Conservation (phyloP, 2,888 invertebrate genomes). For the Myopa tessellatipennis region DNA sequence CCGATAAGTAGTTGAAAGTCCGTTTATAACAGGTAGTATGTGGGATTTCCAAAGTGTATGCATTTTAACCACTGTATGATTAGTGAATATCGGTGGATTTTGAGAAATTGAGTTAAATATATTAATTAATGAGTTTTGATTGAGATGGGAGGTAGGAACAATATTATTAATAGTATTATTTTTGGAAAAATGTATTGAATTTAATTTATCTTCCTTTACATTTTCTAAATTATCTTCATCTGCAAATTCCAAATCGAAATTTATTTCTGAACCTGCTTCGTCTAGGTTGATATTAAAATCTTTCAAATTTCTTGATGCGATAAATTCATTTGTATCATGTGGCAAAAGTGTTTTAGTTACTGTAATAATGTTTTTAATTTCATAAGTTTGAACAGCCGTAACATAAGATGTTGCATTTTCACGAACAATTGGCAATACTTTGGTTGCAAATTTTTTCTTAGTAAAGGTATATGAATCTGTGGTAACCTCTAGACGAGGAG, state of each 20-base stretch:
- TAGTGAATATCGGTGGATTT: conserved; percentile 78
- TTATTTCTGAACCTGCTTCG: conserved; percentile 88
- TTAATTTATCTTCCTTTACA: conserved; percentile 43
- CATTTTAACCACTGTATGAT: conserved; percentile 79
- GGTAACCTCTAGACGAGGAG: conserved; percentile 87
- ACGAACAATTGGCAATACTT: conserved; percentile 84
- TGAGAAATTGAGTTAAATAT: conserved; percentile 75
- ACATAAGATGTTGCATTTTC: conserved; percentile 78
- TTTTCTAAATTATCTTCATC: conserved; percentile 77
- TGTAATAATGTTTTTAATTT: conserved; percentile 86
- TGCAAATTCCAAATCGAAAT: conserved; percentile 86
- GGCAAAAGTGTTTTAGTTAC: conserved; percentile 92
- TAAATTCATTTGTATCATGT: conserved; percentile 87
- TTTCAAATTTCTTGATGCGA: conserved; percentile 85
- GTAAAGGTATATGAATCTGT: conserved; percentile 94
- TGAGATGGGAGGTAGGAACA: conserved; percentile 39
- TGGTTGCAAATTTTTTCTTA: conserved; percentile 88
- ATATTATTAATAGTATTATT: background rate
- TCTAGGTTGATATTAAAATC: conserved; percentile 90
- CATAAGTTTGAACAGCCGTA: conserved; percentile 90
- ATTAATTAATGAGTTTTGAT: conserved; percentile 76
- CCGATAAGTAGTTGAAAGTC: conserved; percentile 79
- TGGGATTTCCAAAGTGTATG: conserved; percentile 87
- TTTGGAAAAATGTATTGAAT: conserved; percentile 23
- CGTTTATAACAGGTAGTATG: conserved; percentile 82